phyloP scores from a whole-genome alignment of 2,113 vertebrate genomes.

The Nannobrachium achirus region DNA sequence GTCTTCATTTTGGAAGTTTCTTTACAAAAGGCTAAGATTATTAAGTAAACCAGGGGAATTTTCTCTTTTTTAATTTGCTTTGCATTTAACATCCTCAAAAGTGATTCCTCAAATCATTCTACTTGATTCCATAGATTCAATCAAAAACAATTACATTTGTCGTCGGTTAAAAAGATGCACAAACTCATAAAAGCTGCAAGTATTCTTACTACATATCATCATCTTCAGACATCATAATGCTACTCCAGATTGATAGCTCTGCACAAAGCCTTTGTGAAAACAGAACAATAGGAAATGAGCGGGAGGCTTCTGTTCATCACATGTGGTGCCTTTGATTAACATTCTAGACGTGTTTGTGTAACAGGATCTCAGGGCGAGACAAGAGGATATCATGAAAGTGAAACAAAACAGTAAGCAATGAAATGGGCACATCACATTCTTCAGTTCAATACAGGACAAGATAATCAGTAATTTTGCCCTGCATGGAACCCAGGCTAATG shows the following conservation, averaged over 20 bases:
- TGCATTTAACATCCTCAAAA: conserved; percentile 13
- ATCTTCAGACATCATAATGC: conserved; percentile 63
- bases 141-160: conserved; percentile 1
- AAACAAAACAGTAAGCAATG: conserved; percentile 5
- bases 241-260: conserved; percentile 73
- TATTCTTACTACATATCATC: conserved; percentile 44
- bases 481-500: too few relatives aligned
- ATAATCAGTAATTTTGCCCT: neutral
- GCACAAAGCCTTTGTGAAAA: conserved; percentile 75
- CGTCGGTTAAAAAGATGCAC: conserved; percentile 1
- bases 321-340: conserved; percentile 80
- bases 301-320: conserved; percentile 77
- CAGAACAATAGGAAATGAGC: conserved; percentile 80
- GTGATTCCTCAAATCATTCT: neutral
- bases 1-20: neutral
- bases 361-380: conserved; percentile 61
- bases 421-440: too few relatives aligned
- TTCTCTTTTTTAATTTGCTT: conserved; percentile 53
- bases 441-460: neutral
- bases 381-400: conserved; percentile 39
- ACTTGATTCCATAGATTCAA: conserved; percentile 3
- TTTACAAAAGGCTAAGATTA: conserved; percentile 5
- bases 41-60: conserved; percentile 43
- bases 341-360: conserved; percentile 74
- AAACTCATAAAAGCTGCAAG: conserved; percentile 6